Base-by-base conservation (phyloP, 2,888 invertebrate genomes). In the Phorcus lineatus region DNA sequence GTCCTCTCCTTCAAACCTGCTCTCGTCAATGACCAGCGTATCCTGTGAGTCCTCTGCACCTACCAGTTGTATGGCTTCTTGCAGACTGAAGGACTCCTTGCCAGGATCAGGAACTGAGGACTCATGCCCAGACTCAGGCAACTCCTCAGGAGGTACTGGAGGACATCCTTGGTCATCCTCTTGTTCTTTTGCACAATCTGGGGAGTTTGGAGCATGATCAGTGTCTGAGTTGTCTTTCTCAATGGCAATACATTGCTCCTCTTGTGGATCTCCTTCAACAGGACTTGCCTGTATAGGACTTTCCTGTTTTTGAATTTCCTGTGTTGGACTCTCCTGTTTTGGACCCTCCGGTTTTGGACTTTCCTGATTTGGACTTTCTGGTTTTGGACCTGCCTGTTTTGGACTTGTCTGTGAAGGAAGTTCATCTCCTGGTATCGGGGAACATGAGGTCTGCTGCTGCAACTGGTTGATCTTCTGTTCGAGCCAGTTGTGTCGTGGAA, bases 401-500 rank as follows among this genome's bases (percentile, higher is more conserved):
- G 36, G 52, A 19, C 17, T 52, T 19, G 74, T 52, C 19, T 22
- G 19, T 31, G 22, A 9, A 16, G n/a, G 52, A 22, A 28, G 19
- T n/a, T 52, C 47, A 19, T 75, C 53, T 13, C 53, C 53, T 75
- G 47, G 22, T 19, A 31, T 19, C 13, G 52, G 24, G 53, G 52
- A 75, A 52, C 74, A 70, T 6, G 76, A 54, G n/a, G 76, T 28
- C 31, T 16, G 31, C 31, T 76, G 54, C 31, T 76, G 76, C 1
- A 76, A 36, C 54, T 76, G 53, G 31, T 76, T 76, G 96, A 97
- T 94, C 96, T 96, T 82, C 97, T 85, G 81, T 70, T 86, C 85
- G 36, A 87, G 82, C 87, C 87, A 87, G 79, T 87, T 87, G 80
- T 86, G 84, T 6, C 85, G 75, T 1, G 87, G 87, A 66, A 87